Evolutionary conservation across 2,113 vertebrate genomes (phyloP), one percentile per base, ranked within the genome.

Genomic region (Prunella fulvescens): DNA sequence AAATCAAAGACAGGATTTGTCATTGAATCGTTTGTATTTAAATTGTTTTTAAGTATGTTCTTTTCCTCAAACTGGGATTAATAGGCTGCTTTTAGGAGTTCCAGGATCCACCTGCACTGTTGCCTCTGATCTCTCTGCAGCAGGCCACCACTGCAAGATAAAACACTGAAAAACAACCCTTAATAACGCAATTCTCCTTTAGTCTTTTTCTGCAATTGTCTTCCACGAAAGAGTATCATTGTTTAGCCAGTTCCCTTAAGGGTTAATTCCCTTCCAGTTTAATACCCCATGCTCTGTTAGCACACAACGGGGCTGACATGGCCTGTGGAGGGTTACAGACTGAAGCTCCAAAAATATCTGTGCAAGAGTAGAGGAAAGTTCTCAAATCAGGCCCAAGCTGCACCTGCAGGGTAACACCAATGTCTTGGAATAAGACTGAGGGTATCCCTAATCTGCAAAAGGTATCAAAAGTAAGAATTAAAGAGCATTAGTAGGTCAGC

Each of bases 31-130:
- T 72, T 57, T 53, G n/a, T 23, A 58, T 58, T 35, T 58, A 58
- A 37, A 84, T 86, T 92, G 78, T 58, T 88, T 95, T 95, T 92
- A 96, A 96, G 53, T 86, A 50, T 80, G 35, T 51, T 56, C 15
- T 93, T 87, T 96, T 89, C 22, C 69, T 57, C 31, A 81, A 94
- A 35, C 40, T 93, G 77, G 77, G 73, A 95, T 97, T 97, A 96
- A 93, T 92, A 90, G 58, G 82, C 67, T 88, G 84, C 80, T 67
- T 19, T 82, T 91, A 69, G 29, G 69, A 95, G 57, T 86, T 82
- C 61, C 58, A 88, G 33, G 56, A 83, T 71, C 72, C 57, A 56
- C 76, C 60, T 86, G 33, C 53, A 51, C 31, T 83, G 10, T 70
- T 86, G 71, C 40, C 71, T 92, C 70, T 62, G 82, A 86, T 85